Evolutionary conservation across 2,888 invertebrate species (phyloP), one percentile per base, ranked within the genome.

Genomic region (Argynnis bischoffii): DNA sequence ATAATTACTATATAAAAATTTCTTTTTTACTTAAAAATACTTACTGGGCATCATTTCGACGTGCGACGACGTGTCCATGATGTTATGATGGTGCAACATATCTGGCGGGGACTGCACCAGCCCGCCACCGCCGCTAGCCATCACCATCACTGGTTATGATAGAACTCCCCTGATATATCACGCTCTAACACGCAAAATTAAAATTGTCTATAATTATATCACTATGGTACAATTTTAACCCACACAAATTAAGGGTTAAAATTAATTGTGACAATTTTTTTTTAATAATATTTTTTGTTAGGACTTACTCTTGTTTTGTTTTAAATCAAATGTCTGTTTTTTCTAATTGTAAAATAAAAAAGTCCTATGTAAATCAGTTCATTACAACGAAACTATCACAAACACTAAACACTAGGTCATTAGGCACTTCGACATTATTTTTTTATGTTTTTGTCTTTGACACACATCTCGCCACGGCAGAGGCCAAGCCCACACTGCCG

Each of bases 81-180:
- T 90, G 78, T 84, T 89, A 81, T 92, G 92, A 72, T 92, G 92
- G 82, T 91, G 92, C 82, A 92, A 81, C 92, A 92, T 91, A 71
- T 92, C 92, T 67, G 92, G 92, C 89, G 92, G 92, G 90, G 92
- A 92, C 90, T 92, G 92, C 74, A 92, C 90, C 84, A 92, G 92
- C 79, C 91, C 92, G 77, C 92, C 92, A 88, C 90, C 91, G 56
- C 90, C 88, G 78, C 89, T 91, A 79, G 92, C 92, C 92, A 92
- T 92, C 85, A 92, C 92, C 92, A 92, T 92, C 84, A 82, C 90
- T 87, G 85, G 82, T 74, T 75, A 73, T 75, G 71, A 69, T 71
- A 66, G 65, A 65, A 66, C 68, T 68, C 66, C 63, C 56, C 16
- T 60, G 68, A 63, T 60, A 66, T 66, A 71, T 54, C 71, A 67